phyloP scores from a whole-genome alignment of 1,140 invertebrate genomes.

The Drosophila triauraria region DNA sequence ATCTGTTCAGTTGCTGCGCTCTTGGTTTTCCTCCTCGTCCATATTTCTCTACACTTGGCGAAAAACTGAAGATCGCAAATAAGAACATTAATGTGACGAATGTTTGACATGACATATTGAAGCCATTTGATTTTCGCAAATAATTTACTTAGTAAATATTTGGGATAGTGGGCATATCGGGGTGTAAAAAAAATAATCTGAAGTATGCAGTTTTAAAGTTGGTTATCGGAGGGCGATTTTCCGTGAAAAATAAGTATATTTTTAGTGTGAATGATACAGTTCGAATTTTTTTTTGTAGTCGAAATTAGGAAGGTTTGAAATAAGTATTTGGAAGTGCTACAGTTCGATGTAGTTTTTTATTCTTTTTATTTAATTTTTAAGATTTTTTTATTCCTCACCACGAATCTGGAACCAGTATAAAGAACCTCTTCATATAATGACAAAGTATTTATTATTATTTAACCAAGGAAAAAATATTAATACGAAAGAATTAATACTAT shows the following conservation, averaged over 20 bases:
- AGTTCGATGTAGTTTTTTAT: not conserved
- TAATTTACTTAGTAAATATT: conserved; percentile 40
- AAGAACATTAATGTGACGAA: conserved; percentile 8
- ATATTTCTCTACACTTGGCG: conserved; percentile 35
- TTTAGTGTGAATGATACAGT: not conserved
- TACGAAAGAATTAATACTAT: too few species aligned
- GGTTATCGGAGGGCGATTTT: not conserved
- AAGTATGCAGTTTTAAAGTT: not conserved
- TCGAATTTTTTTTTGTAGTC: not conserved
- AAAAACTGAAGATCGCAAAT: conserved; percentile 1
- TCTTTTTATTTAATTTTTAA: not conserved
- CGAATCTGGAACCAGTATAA: not conserved
- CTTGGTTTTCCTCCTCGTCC: conserved; percentile 38
- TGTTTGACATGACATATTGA: conserved; percentile 34
- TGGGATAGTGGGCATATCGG: conserved; percentile 4
- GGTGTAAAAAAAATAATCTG: not conserved
- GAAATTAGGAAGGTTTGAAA: not conserved
- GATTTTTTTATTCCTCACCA: too few species aligned
- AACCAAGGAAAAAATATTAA: not conserved
- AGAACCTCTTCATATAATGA: not conserved
- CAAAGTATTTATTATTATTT: not conserved
- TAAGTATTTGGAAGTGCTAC: not conserved
- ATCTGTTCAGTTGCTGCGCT: conserved; percentile 11
- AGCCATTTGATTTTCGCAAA: conserved; percentile 29
- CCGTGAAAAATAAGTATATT: too few species aligned